Base-by-base conservation (phyloP, 2,113 vertebrate genomes). In the human region DNA sequence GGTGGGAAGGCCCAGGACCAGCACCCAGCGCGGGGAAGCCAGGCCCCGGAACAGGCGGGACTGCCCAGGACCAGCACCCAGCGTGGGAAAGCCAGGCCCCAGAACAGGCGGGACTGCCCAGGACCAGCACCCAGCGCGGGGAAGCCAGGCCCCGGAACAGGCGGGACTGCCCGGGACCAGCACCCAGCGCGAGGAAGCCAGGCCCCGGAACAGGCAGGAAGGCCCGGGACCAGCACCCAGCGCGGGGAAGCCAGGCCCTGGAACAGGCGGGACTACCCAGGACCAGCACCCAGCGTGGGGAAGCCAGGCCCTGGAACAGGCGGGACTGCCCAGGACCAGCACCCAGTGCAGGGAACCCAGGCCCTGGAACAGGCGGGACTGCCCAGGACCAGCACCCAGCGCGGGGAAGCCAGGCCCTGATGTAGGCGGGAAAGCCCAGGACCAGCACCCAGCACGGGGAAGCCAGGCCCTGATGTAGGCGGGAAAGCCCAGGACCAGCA, bases 391-490 rank as follows among this genome's bases (percentile, higher is more conserved):
- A 22, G 20, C 14, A 10, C 35, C 17, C 38, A 18, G 17, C 52
- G 1, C 0, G 5, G 38, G 38, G 70, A 43, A 85, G 64, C 38
- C 52, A 38, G 40, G 11, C 17, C 17, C 43, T 38, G 40, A n/a
- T 0, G 1, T 14, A 55, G 18, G 52, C 16, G 48, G 52, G 66
- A 40, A 1, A 14, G 38, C 38, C 38, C 38, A 38, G 38, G 38
- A 38, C 1, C 40, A 22, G 20, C 14, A 8, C 35, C 22, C 38
- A 1, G 8, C 45, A 0, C 0, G 8, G 1, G 45, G 45, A 45
- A 85, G 64, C 52, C 52, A 38, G 35, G 11, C 17, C 17, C 43
- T 27, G 48, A 25, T 0, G 0, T 12, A 55, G 18, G 52, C 25
- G 40, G 52, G 59, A 40, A 0, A 8, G 32, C 25, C 85, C 4